Evolutionary conservation across 1,140 invertebrate genomes (phyloP), one percentile per base, ranked within the genome.

Genomic region (Drosophila rufa): DNA sequence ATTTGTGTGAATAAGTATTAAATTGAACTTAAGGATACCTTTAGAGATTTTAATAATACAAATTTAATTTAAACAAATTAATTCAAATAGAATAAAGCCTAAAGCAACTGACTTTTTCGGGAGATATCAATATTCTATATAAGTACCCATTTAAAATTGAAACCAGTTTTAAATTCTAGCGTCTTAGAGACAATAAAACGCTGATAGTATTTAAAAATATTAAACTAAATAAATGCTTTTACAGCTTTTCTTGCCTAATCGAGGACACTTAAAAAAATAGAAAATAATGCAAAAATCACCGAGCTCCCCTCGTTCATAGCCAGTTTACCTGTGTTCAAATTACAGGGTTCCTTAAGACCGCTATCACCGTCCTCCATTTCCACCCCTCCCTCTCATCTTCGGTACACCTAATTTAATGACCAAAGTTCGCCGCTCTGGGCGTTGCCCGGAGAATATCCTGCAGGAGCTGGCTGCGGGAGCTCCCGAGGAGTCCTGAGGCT

Each of bases 371-470:
- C 22, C 6, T 27, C 15, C 9, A 22, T 43, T 53, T 17, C 8
- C 51, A 15, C 12, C 11, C 8, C 30, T n/a, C n/a, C 7, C 40
- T 48, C 19, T 19, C 53, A 68, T 69, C 56, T 40, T 30, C 67
- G 33, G 57, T 47, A 22, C 80, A 89, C 84, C 83, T 87, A 89
- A 89, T 87, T 87, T 87, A 87, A 89, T 87, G 84, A 89, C 84
- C 77, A 83, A 83, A 87, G 84, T 87, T 87, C 84, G 77, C 77
- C 75, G 80, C 83, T 69, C 71, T 61, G 67, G 71, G 76, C 83
- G 83, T 87, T 80, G 79, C 67, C 81, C 64, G 69, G 59, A 46
- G 69, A 68, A 30, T 19, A 67, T 58, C 43, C 66, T 66, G 51
- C 47, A 30, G 36, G 30, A 60, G 48, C 38, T 27, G 55, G 8